These are phyloP conservation scores for Cheilosia grossa DNA, from an alignment of 2,888 invertebrate genomes.

Conservation along the genomic window DNA sequence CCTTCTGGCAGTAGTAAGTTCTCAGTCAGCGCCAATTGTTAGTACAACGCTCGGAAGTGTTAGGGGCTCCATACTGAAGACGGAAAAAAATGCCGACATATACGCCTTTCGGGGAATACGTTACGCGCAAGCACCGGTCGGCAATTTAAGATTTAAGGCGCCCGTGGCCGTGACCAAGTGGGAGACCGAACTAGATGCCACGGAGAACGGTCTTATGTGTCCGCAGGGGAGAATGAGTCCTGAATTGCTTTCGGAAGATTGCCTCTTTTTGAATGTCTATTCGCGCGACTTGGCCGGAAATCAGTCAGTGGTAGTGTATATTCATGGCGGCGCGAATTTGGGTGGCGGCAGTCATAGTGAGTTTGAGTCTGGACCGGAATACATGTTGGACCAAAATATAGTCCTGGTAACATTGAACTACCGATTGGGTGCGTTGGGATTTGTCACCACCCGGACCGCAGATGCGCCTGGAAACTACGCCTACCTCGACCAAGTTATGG, in stretches of 20 bases:
- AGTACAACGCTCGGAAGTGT: slow-evolving; percentile 81
- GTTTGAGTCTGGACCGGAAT: slow-evolving; percentile 78
- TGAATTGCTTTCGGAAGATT: slow-evolving; percentile 85
- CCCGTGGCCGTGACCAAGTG: slow-evolving; percentile 79
- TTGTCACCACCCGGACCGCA: slow-evolving; percentile 86
- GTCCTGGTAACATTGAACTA: slow-evolving; percentile 81
- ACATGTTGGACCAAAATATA: slow-evolving; percentile 79
- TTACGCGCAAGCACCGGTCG: slow-evolving; percentile 83
- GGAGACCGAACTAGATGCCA: slow-evolving; percentile 81
- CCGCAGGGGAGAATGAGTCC: slow-evolving; percentile 75
- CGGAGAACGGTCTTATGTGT: slow-evolving; percentile 82
- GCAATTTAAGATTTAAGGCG: slow-evolving; percentile 83
- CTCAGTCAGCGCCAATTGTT: slow-evolving; percentile 68
- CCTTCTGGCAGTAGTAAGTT: slow-evolving; percentile 1
- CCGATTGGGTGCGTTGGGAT: slow-evolving; percentile 83
- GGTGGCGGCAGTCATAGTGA: slow-evolving; percentile 78
- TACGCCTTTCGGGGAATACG: slow-evolving; percentile 84
- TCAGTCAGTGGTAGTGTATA: slow-evolving; percentile 79
- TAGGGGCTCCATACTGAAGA: slow-evolving; percentile 81
- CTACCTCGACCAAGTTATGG: slow-evolving; percentile 87
- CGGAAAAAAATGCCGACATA: slow-evolving; percentile 82
- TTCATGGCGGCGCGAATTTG: slow-evolving; percentile 80
- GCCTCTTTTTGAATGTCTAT: slow-evolving; percentile 87
- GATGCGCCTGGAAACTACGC: slow-evolving; percentile 87
- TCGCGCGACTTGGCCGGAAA: slow-evolving; percentile 76